Evolutionary conservation across 1,140 invertebrate genomes (phyloP), one percentile per base, ranked within the genome.

Genomic region (Apis dorsata): DNA sequence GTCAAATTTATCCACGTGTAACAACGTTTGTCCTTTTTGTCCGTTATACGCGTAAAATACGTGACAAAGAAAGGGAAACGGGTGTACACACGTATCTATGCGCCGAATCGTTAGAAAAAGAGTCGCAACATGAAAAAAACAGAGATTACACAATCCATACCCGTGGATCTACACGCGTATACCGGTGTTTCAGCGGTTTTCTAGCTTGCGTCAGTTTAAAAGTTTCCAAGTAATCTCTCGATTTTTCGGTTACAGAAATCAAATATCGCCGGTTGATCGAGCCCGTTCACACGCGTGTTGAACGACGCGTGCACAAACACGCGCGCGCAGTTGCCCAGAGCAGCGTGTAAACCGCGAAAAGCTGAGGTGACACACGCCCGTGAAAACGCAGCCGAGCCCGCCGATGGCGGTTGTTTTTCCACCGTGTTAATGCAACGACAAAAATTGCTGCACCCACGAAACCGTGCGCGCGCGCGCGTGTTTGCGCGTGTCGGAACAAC

Each of bases 361-460:
- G 65, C 28, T 59, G 72, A 51, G 63, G 71, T 49, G 62, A 68
- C 63, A 17, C 62, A 15, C 11, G 72, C 60, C 53, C 21, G 55
- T 76, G 72, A 34, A 76, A 76, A 81, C 73, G 72, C n/a, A 63
- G 19, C 53, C 11, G 13, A 44, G 34, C 49, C 28, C 15, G 72
- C 28, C 57, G 51, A 24, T 71, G 60, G 63, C 80, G 73, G 80
- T 77, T 83, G 81, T 83, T 79, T 83, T 83, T 72, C 81, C 55
- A 13, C 21, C 28, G 68, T 79, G 76, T 83, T 83, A 83, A 83
- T 70, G 81, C 68, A 83, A 78, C 66, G 68, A 65, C 75, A 83
- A 83, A 83, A 83, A 83, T 83, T 79, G 59, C 57, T 65, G 63
- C 24, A 21, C 44, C 49, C 15, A 11, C 70, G 79, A 17, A 44